A percentile compares a stretch with the other conserved stretches of the same genome.
phyloP scores from a whole-genome alignment of 1,140 invertebrate genomes.

The Chionoecetes opilio region DNA sequence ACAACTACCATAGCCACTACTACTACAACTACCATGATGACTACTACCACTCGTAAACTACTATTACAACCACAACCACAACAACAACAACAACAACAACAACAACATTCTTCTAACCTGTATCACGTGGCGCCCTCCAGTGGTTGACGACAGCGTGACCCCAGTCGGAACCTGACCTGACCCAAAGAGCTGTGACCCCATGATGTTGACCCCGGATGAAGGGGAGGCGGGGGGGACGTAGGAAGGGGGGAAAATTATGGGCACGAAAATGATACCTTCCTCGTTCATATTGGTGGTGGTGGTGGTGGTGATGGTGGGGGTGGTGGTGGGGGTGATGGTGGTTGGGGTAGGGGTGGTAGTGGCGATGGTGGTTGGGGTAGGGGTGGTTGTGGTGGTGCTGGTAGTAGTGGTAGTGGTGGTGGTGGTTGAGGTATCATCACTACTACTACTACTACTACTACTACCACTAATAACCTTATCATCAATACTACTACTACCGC shows the following conservation, averaged over 20 bases:
- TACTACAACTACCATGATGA: too few species aligned
- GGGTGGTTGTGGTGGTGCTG: neutral
- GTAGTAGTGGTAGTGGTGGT: neutral
- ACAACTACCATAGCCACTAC: too few species aligned
- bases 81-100: too few species aligned
- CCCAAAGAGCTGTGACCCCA: neutral
- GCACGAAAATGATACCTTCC: neutral
- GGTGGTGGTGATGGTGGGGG: neutral
- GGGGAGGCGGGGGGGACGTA: neutral
- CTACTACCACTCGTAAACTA: too few species aligned
- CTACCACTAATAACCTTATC: neutral
- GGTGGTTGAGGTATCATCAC: neutral
- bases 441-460: neutral
- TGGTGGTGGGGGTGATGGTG: neutral
- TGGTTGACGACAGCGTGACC: neutral
- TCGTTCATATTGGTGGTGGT: neutral
- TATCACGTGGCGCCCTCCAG: neutral
- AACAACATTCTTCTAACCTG: neutral
- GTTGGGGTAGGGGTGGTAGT: neutral
- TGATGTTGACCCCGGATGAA: neutral
- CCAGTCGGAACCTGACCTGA: neutral
- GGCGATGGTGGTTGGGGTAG: neutral
- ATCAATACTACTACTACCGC: neutral
- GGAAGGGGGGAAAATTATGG: neutral
- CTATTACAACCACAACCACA: too few species aligned